Conservation (phyloP, 2,888 invertebrate genomes). For the Elgonia sp. region DNA sequence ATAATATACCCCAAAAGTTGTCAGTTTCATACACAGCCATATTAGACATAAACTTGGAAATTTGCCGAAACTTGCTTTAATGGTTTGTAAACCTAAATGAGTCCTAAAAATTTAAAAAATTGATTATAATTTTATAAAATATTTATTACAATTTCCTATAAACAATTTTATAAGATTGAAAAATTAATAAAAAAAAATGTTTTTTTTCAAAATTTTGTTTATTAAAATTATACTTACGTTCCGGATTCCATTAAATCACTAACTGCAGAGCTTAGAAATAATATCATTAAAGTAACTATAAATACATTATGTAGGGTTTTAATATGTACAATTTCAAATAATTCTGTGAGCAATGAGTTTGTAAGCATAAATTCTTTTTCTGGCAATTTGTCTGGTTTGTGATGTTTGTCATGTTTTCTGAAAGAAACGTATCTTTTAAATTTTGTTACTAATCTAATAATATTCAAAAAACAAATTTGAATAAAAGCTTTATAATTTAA, state of each 20-base stretch:
- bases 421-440: background rate
- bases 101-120: constrained; percentile 85
- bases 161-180: no score
- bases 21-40: constrained; percentile 88
- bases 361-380: constrained; percentile 62
- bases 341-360: constrained; percentile 63
- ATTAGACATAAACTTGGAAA: constrained; percentile 88
- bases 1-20: constrained; percentile 86
- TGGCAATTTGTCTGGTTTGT: constrained; percentile 52
- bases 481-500: background rate
- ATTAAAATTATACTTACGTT: constrained; percentile 47
- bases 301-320: constrained; percentile 58
- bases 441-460: background rate
- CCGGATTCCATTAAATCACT: constrained; percentile 62
- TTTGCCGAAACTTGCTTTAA: constrained; percentile 89
- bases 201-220: background rate
- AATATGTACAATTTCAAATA: constrained; percentile 68
- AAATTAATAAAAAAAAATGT: background rate
- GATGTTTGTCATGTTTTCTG: constrained; percentile 46
- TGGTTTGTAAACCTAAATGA: constrained; percentile 89
- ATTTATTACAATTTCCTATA: no score
- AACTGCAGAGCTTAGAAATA: constrained; percentile 39
- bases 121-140: no score
- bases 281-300: constrained; percentile 61
- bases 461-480: background rate